Conservation (phyloP, 2,888 invertebrate species). For the Chouioia cunea region DNA sequence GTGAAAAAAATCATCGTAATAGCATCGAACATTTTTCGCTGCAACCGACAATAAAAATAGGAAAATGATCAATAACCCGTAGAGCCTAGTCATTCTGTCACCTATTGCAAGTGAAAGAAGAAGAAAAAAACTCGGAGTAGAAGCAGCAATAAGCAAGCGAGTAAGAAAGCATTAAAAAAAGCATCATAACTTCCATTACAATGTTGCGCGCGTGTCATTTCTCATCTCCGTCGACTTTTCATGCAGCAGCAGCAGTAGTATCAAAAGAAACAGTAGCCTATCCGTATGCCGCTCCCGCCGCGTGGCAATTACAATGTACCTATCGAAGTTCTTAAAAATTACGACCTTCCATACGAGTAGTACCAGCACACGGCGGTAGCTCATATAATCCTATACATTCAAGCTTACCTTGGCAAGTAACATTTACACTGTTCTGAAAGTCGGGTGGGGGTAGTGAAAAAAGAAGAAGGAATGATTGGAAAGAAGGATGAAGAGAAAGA, state of each 20-base stretch:
- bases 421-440: not conserved
- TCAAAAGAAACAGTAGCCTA: constrained; percentile 33
- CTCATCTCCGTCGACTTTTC: constrained; percentile 37
- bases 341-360: constrained; percentile 38
- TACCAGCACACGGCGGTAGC: constrained; percentile 36
- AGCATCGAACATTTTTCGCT: no score
- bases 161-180: constrained; percentile 1
- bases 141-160: no score
- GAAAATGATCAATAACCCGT: constrained; percentile 36
- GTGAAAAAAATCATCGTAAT: no score
- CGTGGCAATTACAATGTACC: constrained; percentile 44
- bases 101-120: constrained; percentile 9
- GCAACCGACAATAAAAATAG: constrained; percentile 21
- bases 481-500: constrained; percentile 34
- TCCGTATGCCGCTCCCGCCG: constrained; percentile 2
- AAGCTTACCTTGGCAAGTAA: constrained; percentile 10
- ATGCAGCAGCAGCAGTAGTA: constrained; percentile 18
- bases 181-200: constrained; percentile 39
- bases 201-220: constrained; percentile 41
- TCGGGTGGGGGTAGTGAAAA: constrained; percentile 14
- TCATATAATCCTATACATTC: constrained; percentile 17
- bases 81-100: not conserved
- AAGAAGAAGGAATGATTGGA: constrained; percentile 29
- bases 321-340: constrained; percentile 46
- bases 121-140: not conserved